phyloP scores from a whole-genome alignment of 2,113 vertebrate genomes.

The Halcyon senegalensis region DNA sequence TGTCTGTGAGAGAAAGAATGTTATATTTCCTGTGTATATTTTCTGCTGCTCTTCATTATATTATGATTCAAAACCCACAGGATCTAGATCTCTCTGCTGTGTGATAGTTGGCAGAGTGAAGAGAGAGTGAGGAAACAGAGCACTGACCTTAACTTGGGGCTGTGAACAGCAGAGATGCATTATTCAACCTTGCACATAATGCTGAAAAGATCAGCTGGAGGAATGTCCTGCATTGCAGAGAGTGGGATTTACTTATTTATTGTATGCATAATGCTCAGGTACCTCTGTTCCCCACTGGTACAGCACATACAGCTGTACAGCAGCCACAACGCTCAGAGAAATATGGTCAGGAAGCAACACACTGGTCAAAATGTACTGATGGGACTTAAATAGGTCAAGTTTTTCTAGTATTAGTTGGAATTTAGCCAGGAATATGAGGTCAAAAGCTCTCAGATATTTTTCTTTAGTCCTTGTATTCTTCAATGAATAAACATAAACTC shows the following conservation, averaged over 20 bases:
- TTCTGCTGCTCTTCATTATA: background rate
- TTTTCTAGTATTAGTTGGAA: background rate
- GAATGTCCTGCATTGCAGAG: background rate
- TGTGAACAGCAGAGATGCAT: background rate
- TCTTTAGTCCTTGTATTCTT: background rate
- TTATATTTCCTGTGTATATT: background rate
- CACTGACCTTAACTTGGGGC: background rate
- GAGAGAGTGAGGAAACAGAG: background rate
- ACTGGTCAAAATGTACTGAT: background rate
- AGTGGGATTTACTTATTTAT: background rate
- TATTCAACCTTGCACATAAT: background rate
- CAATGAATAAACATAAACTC: background rate
- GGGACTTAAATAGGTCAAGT: background rate
- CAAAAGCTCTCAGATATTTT: background rate
- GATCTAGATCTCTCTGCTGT: background rate
- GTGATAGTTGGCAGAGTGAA: background rate
- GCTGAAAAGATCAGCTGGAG: background rate
- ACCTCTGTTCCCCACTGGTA: background rate
- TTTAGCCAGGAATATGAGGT: background rate
- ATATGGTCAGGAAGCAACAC: background rate
- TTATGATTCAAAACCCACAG: background rate
- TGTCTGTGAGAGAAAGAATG: background rate
- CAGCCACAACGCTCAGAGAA: background rate
- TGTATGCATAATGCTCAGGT: background rate
- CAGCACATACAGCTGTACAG: background rate